Evolutionary conservation across 1,140 invertebrate species (phyloP), one percentile per base, ranked within the genome.

Genomic region (Riptortus pedestris): DNA sequence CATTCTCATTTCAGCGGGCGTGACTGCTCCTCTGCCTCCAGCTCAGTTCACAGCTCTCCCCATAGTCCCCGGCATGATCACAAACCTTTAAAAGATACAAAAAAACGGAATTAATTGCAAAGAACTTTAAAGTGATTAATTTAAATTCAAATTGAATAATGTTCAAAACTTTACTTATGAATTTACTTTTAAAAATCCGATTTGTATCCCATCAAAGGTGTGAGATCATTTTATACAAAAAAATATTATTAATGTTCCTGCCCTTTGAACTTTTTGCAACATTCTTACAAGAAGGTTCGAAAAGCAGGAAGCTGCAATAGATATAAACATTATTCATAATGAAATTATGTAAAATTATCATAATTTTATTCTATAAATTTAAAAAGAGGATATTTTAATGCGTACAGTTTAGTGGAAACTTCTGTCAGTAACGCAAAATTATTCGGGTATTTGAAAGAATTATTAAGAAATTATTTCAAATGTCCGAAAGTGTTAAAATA

Each of bases 31-130:
- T 26, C 27, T 31, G 16, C 28, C n/a, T 33, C 57, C n/a, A 29
- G 22, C 7, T 51, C n/a, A 31, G 27, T 26, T 59, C 57, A 59
- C 26, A 11, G 38, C 12, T 45, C 14, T 11, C 2, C 20, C 14
- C 22, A 27, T 48, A 24, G 18, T 45, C 22, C 26, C 66, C 47
- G 64, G 55, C 69, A 67, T 67, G 69, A 70, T 70, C 67, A 67
- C 70, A 71, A 67, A 71, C 70, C 70, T 71, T 71, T 62, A 71
- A 70, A 70, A 71, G 70, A 70, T 71, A 71, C 70, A 71, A 71
- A 71, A 70, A 66, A 69, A 69, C 64, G 57, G 62, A 67, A 63
- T 65, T 67, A 60, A 66, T 67, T 59, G 61, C 38, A 65, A 28
- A n/a, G n/a, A n/a, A n/a, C n/a, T n/a, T 51, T 55, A 24, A 29